Percentiles rank a stretch among this genome's conserved stretches.
Evolutionary conservation across 64 coral and sea anemone species (phyloP).

Genomic region (Stylophora pistillata): DNA sequence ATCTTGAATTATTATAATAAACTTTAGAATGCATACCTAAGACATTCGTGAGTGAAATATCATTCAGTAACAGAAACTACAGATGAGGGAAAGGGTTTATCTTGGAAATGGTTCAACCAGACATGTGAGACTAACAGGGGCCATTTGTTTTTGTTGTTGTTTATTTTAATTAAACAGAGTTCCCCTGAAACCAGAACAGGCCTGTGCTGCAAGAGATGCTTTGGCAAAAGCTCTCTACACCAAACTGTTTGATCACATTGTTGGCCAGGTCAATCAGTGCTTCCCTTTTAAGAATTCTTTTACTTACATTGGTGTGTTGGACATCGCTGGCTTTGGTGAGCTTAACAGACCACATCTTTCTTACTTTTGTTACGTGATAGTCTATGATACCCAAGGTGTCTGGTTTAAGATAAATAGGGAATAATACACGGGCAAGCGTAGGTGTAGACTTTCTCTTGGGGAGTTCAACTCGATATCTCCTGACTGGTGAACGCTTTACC

Average conservation of each 20-base stretch:
- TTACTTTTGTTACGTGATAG: no score
- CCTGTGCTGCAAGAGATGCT: constrained; percentile 85
- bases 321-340: constrained; percentile 98
- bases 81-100: no score
- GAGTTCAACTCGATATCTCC: no score
- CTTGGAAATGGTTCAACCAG: background rate
- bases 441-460: no score
- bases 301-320: constrained; percentile 93
- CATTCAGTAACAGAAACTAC: no score
- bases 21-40: no score
- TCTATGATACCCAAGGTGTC: no score
- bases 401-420: no score
- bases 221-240: constrained; percentile 93
- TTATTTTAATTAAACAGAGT: constrained; percentile 57
- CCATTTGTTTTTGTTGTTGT: background rate
- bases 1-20: no score
- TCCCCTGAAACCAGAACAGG: constrained; percentile 85
- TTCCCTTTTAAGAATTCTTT: constrained; percentile 86
- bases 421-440: no score
- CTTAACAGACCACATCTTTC: background rate
- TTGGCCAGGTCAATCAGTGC: constrained; percentile 91
- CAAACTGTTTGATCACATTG: constrained; percentile 98
- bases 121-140: background rate
- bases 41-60: no score
- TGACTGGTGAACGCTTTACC: no score